Base-by-base conservation (phyloP, 2,888 invertebrate species). In the Selenia dentaria region DNA sequence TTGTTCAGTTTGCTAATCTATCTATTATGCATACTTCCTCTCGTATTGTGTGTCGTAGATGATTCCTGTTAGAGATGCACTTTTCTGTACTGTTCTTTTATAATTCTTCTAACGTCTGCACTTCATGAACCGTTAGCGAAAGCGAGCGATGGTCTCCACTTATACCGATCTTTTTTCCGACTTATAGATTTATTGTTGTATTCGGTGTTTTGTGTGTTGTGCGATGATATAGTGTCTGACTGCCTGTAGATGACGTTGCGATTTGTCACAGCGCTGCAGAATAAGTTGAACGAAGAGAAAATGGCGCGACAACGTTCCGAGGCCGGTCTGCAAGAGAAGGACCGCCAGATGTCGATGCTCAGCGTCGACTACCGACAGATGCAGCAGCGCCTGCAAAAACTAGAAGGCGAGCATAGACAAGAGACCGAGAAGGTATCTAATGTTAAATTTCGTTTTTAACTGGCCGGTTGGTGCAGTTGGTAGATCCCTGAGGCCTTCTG, bases 301-400 rank as follows among this genome's bases (percentile, higher is more conserved):
- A 92, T 93, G 39, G 94, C 95, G 2, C 92, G 98, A 34, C 97
- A 97, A 74, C 95, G 96, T 62, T 95, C 97, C 0, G 98, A 99
- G 76, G 92, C 96, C 32, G 93, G 94, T 49, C 95, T 95, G 9
- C 97, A 99, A 83, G 98, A 98, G 78, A 96, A 97, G 68, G 98
- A 99, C 77, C 93, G 98, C 0, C 97, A 98, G 82, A 96, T 98
- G 76, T 98, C 97, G 6, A 98, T 98, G 96, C 91, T 98, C 20
- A 96, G 96, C 11, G 97, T 99, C 1, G 99, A 99, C 84, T 96
- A 98, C 78, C 92, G 97, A n/a, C 98, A 98, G 88, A 95, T 98
- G 70, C 97, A 97, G 73, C 96, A 97, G 74, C 93, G 97, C 45
- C 83, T 98, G 54, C 96, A 97, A 73, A 97, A 97, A 73, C 85